phyloP scores from a whole-genome alignment of 2,113 vertebrate genomes.

The Proteles cristata region DNA sequence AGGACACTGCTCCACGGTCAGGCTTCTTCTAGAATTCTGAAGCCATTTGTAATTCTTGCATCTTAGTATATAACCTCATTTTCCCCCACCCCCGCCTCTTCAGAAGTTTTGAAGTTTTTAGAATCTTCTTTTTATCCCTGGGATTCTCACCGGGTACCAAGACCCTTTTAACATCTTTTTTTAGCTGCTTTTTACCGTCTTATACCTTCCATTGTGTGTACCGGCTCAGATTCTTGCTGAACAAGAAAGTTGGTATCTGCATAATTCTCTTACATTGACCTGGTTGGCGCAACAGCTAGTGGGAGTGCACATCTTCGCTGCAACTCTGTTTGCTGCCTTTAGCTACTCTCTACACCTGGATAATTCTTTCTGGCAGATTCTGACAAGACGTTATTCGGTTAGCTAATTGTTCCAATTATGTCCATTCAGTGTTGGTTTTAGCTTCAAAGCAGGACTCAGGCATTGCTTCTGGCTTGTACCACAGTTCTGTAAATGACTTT shows the following conservation, averaged over 20 bases:
- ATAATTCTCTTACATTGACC: background rate
- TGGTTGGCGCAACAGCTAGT: background rate
- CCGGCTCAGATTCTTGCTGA: background rate
- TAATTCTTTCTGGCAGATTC: constrained; percentile 52
- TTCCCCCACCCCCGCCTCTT: background rate
- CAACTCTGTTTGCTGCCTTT: background rate
- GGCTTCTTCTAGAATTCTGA: background rate
- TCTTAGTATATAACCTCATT: constrained; percentile 29
- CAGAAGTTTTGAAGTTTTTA: constrained; percentile 7
- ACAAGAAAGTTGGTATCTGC: background rate
- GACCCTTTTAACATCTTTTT: background rate
- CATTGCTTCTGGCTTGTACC: background rate
- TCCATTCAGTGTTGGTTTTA: background rate
- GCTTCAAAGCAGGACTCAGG: background rate
- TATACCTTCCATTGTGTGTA: background rate
- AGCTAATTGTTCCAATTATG: background rate
- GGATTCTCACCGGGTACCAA: background rate
- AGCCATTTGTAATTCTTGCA: background rate
- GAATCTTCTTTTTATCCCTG: background rate
- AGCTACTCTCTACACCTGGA: constrained; percentile 14
- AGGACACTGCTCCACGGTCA: background rate
- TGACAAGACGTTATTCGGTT: constrained; percentile 36
- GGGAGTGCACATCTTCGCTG: background rate
- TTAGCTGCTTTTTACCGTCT: background rate
- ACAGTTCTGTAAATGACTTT: background rate